Base-by-base conservation (phyloP, 2,888 invertebrate species). In the Xylophagus ater region DNA sequence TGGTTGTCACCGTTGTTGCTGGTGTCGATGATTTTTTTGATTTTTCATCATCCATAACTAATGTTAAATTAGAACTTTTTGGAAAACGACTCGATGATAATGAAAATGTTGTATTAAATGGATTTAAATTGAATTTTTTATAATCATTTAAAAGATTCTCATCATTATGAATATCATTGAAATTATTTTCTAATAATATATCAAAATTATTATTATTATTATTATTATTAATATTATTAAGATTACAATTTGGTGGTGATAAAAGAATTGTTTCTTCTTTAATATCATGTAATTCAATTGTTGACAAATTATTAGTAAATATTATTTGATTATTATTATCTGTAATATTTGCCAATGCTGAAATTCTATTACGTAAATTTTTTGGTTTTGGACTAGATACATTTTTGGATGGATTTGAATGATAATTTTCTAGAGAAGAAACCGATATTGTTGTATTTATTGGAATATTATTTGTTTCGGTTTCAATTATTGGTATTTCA, bases 61-160 rank as follows among this genome's bases (percentile, higher is more conserved):
- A 35, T 13, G 48, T 43, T 21, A 48, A 36, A 39, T 48, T 46
- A 17, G 46, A 48, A 26, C 46, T 46, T 2, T 46, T 46, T 9
- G 48, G 46, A 37, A 46, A 48, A 19, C 48, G 42, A 25, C 35
- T 44, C 17, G 41, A 37, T 14, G 17, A 12, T 4, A 21, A 17
- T 12, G 47, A 43, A 9, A 45, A 41, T n/a, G n/a, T n/a, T 30
- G 39, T 43, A 23, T 37, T 43, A 12, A 45, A 45, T 15, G 42
- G 34, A 32, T 41, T 41, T 4, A 34, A 29, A 21, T 34, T 33
- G 15, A 29, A 33, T n/a, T n/a, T n/a, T n/a, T n/a, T n/a, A n/a
- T n/a, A n/a, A n/a, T n/a, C n/a, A n/a, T n/a, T n/a, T n/a, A n/a
- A n/a, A n/a, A n/a, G n/a, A n/a, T n/a, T n/a, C 15, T 43, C 43